Base-by-base conservation (phyloP, 2,113 vertebrate genomes). In the Microtus pennsylvanicus region DNA sequence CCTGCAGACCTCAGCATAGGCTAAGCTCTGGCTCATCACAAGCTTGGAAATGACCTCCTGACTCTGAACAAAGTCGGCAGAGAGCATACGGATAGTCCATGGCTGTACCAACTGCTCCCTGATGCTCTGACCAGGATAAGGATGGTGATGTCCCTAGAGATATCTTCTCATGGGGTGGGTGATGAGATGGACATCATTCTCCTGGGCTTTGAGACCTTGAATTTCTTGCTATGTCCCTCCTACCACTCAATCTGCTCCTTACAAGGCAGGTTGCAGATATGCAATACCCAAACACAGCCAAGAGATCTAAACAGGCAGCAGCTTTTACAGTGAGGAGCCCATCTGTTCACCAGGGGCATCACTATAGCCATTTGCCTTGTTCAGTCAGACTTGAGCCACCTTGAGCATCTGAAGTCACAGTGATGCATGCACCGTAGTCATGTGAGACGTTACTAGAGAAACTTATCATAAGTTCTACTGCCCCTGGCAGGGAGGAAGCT, bases 191-290 rank as follows among this genome's bases (percentile, higher is more conserved):
- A 52, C 61, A 50, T 63, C 61, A 58, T 90, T 81, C 69, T 65
- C 11, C 30, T 4, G 22, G 9, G 33, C 35, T 90, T 78, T 72
- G 85, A 77, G 88, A 63, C 21, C 67, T 82, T 91, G 63, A 16
- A 47, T 74, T 61, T 95, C 63, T 93, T 89, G 47, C 1, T 33
- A 26, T 24, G 33, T 45, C 38, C 69, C 55, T 95, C 76, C 78
- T 88, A 47, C 83, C 83, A 11, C 17, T 93, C 38, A 86, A 86
- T 75, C 88, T 92, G 21, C 72, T 96, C 12, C 58, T 26, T 74
- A 52, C 30, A 67, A 16, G 30, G 22, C 22, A 76, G 6, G 16
- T 21, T 81, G 4, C 28, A 22, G n/a, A 16, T 28, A 89, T 19
- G 75, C 14, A 3, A 42, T 10, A 80, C 50, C 47, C 58, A 86